Percentiles rank a stretch among this genome's conserved stretches.
Evolutionary conservation across 1,140 invertebrate species (phyloP).

Genomic region (Scylla paramamosain): DNA sequence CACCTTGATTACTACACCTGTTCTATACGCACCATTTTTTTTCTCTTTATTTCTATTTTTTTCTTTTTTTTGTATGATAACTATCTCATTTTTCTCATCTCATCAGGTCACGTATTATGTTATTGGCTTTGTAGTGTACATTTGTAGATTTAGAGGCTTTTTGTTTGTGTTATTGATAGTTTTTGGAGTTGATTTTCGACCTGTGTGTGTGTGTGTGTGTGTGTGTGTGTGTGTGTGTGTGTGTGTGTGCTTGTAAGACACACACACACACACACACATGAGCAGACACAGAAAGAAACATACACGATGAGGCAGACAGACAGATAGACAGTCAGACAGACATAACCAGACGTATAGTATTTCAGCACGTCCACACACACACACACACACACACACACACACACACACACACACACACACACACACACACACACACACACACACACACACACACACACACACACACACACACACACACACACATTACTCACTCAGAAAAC

Average conservation of each 20-base stretch:
- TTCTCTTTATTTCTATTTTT: too few species aligned
- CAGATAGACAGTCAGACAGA: not conserved
- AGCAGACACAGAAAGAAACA: not conserved
- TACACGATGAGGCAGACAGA: not conserved
- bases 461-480: slow-evolving; percentile 43
- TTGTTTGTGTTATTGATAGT: too few species aligned
- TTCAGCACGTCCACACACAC: not conserved
- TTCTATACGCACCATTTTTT: too few species aligned
- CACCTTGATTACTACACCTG: too few species aligned
- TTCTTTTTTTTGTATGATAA: too few species aligned
- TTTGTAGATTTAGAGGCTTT: too few species aligned
- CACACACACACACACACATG: not conserved
- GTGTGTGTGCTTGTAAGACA: not conserved
- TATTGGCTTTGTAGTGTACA: too few species aligned
- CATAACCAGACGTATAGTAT: not conserved
- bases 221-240: too few species aligned
- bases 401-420: slow-evolving; percentile 41
- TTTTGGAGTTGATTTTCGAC: too few species aligned
- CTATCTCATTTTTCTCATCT: too few species aligned
- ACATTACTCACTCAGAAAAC: not conserved
- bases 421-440: slow-evolving; percentile 41
- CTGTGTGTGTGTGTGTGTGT: too few species aligned
- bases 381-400: slow-evolving; percentile 43
- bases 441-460: slow-evolving; percentile 39
- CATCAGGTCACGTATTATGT: too few species aligned